phyloP scores from a whole-genome alignment of 2,113 vertebrate genomes.

The Silurus meridionalis region DNA sequence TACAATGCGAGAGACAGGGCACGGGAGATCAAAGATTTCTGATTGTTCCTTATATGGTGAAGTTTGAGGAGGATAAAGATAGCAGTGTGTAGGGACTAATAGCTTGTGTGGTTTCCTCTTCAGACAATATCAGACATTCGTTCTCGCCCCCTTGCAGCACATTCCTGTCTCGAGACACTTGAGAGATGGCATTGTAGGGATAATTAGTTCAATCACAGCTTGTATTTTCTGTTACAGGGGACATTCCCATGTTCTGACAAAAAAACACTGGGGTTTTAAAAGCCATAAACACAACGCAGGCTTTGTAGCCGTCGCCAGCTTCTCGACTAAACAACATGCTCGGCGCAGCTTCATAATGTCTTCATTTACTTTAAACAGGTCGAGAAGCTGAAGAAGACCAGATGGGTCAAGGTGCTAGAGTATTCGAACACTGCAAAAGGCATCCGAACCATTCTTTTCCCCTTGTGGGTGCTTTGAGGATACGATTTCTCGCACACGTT shows the following conservation, averaged over 20 bases:
- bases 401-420: conserved; percentile 7
- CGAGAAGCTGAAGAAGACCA: conserved; percentile 5
- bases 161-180: conserved; percentile 69
- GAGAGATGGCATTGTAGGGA: conserved; percentile 67
- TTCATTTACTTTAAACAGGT: background rate
- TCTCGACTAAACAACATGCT: background rate
- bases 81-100: conserved; percentile 31
- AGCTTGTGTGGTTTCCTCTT: conserved; percentile 59
- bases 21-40: background rate
- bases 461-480: background rate
- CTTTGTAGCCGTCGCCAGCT: background rate
- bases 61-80: background rate
- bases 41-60: conserved; percentile 50
- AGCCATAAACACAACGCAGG: background rate
- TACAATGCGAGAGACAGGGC: background rate
- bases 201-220: conserved; percentile 72
- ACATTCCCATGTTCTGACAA: conserved; percentile 50
- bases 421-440: background rate
- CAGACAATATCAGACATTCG: conserved; percentile 64
- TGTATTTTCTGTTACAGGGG: conserved; percentile 64
- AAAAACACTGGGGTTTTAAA: conserved; percentile 57
- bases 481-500: background rate
- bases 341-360: background rate
- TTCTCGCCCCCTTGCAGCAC: conserved; percentile 61
- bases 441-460: background rate